Evolutionary conservation across 2,113 vertebrate species (phyloP), one percentile per base, ranked within the genome.

Genomic region (Mormoops blainvillei): DNA sequence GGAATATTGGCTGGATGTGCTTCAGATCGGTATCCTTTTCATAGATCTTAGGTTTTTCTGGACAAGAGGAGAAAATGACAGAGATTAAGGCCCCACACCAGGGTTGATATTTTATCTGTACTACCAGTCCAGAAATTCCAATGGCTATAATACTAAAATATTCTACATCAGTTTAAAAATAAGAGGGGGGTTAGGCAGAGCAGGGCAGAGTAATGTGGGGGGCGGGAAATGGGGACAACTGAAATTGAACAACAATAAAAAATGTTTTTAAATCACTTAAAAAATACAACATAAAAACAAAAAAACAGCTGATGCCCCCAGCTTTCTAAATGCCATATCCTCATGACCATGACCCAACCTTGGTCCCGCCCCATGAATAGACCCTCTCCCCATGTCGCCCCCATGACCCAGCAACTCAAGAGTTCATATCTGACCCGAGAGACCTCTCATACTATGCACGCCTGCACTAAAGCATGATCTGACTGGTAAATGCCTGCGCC

Each of bases 1-100:
- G 86, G 52, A 97, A 93, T 61, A 96, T 97, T 50, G 76, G 91
- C 88, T 97, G 78, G 0, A 96, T 89, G 70, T 86, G 97, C 50
- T 95, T 90, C 70, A 98, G 97, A 95, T 98, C 94, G 91, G 97
- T 98, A 84, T 99, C 99, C 68, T 98, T 98, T 84, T 99, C 99
- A 31, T 97, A 99, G 97, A 99, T 99, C 93, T 97, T 98, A 77
- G 99, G 99, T 92, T 98, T 99, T 96, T 98, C 99, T 99, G 95
- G 74, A 96, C 90, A 10, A 61, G 81, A 77, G 73, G 81, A 58
- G 50, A 67, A 84, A 84, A 77, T 38, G 6, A 13, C 26, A 50
- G 43, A 58, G 65, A 86, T 68, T 54, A 45, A 28, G 33, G 7
- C n/a, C 4, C 31, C 54, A 63, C 41, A 76, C 14, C 18, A 87